These are phyloP conservation scores for Magallana nippona DNA, from an alignment of 2,888 invertebrate genomes.

Conservation along the genomic window DNA sequence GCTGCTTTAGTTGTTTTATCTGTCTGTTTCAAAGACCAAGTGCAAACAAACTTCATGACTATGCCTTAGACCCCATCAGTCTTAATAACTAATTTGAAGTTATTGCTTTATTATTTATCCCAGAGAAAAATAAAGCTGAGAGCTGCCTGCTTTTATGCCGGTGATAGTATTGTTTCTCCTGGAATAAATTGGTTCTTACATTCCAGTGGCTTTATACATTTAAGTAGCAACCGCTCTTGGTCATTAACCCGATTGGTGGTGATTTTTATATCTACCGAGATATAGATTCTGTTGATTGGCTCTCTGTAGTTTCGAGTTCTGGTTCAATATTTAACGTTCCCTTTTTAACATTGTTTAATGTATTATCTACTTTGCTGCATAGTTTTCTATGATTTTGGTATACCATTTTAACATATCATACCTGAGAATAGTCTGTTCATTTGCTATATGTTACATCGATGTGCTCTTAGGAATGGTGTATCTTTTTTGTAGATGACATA, in stretches of 20 bases:
- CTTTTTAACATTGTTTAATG: no score
- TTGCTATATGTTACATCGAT: no score
- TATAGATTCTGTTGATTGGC: neutral
- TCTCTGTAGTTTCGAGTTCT: neutral
- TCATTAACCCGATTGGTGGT: neutral
- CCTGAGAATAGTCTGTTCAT: no score
- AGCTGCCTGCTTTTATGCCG: neutral
- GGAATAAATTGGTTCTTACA: conserved; percentile 23
- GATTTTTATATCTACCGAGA: neutral
- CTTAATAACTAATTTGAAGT: conserved; percentile 27
- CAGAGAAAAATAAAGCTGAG: conserved; percentile 21
- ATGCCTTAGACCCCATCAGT: neutral
- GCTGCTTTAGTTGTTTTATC: neutral
- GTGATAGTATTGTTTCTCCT: conserved; percentile 18
- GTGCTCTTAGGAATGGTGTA: neutral
- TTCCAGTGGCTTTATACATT: neutral
- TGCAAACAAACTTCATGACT: neutral
- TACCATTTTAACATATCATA: no score
- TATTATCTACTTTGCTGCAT: no score
- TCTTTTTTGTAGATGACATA: neutral
- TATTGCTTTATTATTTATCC: conserved; percentile 27
- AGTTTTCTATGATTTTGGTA: no score
- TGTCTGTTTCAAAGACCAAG: neutral
- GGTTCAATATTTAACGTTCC: neutral
- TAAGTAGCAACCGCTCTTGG: neutral